Percentiles rank a stretch among this genome's conserved stretches.
phyloP scores from a whole-genome alignment of 1,140 invertebrate genomes.

The Hypothenemus hampei region DNA sequence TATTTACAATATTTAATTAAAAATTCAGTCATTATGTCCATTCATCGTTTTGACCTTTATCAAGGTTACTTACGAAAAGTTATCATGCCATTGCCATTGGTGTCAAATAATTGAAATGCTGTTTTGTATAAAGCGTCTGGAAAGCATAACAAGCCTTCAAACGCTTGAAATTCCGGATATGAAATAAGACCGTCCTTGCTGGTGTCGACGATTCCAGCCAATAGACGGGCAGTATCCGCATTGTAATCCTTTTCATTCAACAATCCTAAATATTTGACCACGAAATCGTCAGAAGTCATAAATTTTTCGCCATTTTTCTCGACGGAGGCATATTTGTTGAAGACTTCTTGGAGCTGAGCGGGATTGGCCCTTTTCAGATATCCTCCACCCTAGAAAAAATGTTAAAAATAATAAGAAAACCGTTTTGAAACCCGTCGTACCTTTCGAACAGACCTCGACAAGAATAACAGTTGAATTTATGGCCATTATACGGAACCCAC shows the following conservation, averaged over 20 bases:
- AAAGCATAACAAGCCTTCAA: constrained; percentile 92
- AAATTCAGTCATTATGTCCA: too few species aligned
- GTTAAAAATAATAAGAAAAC: too few species aligned
- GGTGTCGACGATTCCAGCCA: constrained; percentile 94
- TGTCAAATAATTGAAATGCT: constrained; percentile 98
- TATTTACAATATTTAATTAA: too few species aligned
- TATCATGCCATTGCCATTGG: constrained; percentile 94
- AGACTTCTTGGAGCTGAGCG: constrained; percentile 79
- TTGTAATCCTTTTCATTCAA: constrained; percentile 81
- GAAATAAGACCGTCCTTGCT: constrained; percentile 97
- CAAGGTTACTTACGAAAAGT: constrained; percentile 69
- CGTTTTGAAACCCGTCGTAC: too few species aligned
- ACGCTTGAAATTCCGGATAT: constrained; percentile 96
- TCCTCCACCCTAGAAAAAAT: constrained; percentile 64
- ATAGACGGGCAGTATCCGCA: constrained; percentile 80
- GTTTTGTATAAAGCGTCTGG: constrained; percentile 97
- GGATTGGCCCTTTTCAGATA: constrained; percentile 81
- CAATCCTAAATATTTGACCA: constrained; percentile 85
- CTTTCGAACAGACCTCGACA: constrained; percentile 33
- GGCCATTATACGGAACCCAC: neutral
- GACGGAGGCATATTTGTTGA: constrained; percentile 75
- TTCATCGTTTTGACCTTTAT: too few species aligned
- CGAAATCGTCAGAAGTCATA: constrained; percentile 92
- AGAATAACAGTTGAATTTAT: constrained; percentile 15
- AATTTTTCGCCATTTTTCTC: constrained; percentile 80